Base-by-base conservation (phyloP, 2,888 invertebrate species). In the Apodemia hepburni region DNA sequence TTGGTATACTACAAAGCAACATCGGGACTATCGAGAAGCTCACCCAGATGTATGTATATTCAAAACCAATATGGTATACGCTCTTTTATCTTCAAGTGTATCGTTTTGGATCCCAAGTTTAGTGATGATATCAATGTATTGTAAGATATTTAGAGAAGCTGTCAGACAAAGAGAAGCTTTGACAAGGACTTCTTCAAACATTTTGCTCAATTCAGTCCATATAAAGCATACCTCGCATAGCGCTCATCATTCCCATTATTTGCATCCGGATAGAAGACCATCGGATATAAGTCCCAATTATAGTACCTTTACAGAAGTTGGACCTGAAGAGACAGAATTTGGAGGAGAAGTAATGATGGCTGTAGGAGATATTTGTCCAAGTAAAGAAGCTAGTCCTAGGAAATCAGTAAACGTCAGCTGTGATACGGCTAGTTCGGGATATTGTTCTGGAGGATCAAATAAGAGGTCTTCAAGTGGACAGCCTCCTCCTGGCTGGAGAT, bases 51-150 rank as follows among this genome's bases (percentile, higher is more conserved):
- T 93, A 12, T 98, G 97, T 81, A 94, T 93, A 47, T 97, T 97
- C 79, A 95, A 96, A 76, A 97, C 96, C 17, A 98, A 98, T 81
- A 95, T 95, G 80, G 94, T 96, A 45, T 98, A 97, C 79, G 97
- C 97, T 9, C 93, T 98, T 64, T 95, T 98, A 67, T 97, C 97
- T 60, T 97, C 97, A 65, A 96, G 96, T 69, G 96, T 98, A 49
- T 97, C 97, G 42, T 98, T 98, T 84, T 98, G 98, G 97, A 97
- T 98, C 81, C 98, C 98, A 6, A 97, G 97, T 71, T 82, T 97
- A 63, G 97, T 98, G 38, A 98, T 98, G 98, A 94, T 98, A 74
- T 96, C 96, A 58, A 98, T 97, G 96, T 98, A 98, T 87, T 97
- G 94, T 87, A 93, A 95, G 76, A 97, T 97, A 78, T 95, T 95